These are phyloP conservation scores for Orussus abietinus DNA, from an alignment of 1,140 invertebrate genomes.

Conservation along the genomic window DNA sequence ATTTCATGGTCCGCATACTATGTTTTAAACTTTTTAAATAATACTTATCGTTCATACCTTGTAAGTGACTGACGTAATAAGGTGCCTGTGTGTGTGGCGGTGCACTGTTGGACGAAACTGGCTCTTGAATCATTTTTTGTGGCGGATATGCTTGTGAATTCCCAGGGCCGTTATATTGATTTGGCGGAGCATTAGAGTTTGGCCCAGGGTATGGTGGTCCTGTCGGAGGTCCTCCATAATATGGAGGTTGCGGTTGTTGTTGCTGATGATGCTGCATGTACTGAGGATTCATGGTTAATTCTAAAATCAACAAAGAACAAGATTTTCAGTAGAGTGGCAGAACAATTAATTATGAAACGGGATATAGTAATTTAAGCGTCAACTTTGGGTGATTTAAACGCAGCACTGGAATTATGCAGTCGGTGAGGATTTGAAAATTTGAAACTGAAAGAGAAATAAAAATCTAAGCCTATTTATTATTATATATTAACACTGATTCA, in stretches of 20 bases:
- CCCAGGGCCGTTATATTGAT: conserved; percentile 13
- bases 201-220: conserved; percentile 24
- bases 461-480: too few species aligned
- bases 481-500: too few species aligned
- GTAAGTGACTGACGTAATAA: conserved; percentile 27
- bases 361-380: conserved; percentile 12
- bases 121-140: conserved; percentile 24
- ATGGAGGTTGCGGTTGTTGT: conserved; percentile 22
- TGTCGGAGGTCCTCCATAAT: conserved; percentile 22
- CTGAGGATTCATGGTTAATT: conserved; percentile 39
- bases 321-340: conserved; percentile 14
- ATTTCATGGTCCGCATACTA: too few species aligned
- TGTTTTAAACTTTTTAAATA: neutral
- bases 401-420: too few species aligned
- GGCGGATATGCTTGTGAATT: conserved; percentile 18
- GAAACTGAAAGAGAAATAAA: too few species aligned
- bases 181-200: conserved; percentile 29
- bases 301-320: conserved; percentile 9
- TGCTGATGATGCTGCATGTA: conserved; percentile 35
- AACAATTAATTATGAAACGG: too few species aligned
- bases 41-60: conserved; percentile 9
- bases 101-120: conserved; percentile 13
- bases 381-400: too few species aligned
- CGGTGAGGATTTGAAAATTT: too few species aligned
- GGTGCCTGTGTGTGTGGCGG: conserved; percentile 20